Base-by-base conservation (phyloP, 2,888 invertebrate genomes). In the Esperia sulphurella region DNA sequence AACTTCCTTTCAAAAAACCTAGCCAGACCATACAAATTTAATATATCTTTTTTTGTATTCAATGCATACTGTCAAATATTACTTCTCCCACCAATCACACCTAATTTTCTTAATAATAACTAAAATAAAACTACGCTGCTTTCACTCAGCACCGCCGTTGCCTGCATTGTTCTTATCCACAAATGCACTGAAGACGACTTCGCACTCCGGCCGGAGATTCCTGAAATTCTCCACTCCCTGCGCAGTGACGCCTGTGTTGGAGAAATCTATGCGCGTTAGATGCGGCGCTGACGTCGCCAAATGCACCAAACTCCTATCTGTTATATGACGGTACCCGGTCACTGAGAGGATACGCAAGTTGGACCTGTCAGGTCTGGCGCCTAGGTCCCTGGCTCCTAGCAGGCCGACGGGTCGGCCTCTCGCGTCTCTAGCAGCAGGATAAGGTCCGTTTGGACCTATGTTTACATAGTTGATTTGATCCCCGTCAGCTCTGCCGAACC, bases 181-280 rank as follows among this genome's bases (percentile, higher is more conserved):
- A n/a, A 58, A 63, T 1, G 57, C 51, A 5, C 75, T 75, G 12
- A 55, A 75, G 0, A 56, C 46, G 0, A 93, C 80, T 43, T 90
- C 76, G 56, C 93, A 93, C 30, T 93, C 90, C 0, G 94, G 93
- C 49, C 93, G 88, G 0, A 87, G 63, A 0, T 76, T 78, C 43
- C 89, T 91, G 55, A 95, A 95, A 0, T 79, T 75, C n/a, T 89
- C 83, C 0, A 95, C 88, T 0, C 93, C 95, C 0, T 77, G 64
- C 6, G 72, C 71, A 0, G 94, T 93, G 0, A 95, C 93, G 0
- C 88, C 83, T 0, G 94, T 94, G 0, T 92, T 91, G 0, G 92
- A 92, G 0, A 96, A 91, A 72, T 96, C 95, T 0, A 96, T 68
- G 21, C 78, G 79, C 7, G 80, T 69, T 10, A 95, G 69, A 48